These are phyloP conservation scores for silkworm (Bombyx mori) DNA, from an alignment of 1,140 invertebrate genomes.

Conservation along the genomic window ASM3026992v2 NC_085117.1:15943001-15943500, in stretches of 20 bases:
- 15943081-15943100: constrained; percentile 27
- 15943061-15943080: constrained; percentile 37
- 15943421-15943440: too few species aligned
- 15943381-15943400: too few species aligned
- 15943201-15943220: constrained; percentile 54
- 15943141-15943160: constrained; percentile 41
- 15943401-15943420: too few species aligned
- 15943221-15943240: constrained; percentile 22
- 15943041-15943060: constrained; percentile 33
- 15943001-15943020: constrained; percentile 10
- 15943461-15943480: too few species aligned
- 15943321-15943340: too few species aligned
- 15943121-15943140: constrained; percentile 57
- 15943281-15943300: background rate
- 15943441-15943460: too few species aligned
- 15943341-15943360: too few species aligned
- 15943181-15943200: constrained; percentile 69
- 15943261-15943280: constrained; percentile 34
- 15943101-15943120: constrained; percentile 49
- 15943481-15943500: too few species aligned
- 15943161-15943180: constrained; percentile 67
- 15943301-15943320: too few species aligned
- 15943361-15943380: too few species aligned
- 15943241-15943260: constrained; percentile 36
- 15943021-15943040: constrained; percentile 22